Evolutionary conservation across 2,888 invertebrate species (phyloP).

Genomic region (Ypsolopha scabrella): DNA sequence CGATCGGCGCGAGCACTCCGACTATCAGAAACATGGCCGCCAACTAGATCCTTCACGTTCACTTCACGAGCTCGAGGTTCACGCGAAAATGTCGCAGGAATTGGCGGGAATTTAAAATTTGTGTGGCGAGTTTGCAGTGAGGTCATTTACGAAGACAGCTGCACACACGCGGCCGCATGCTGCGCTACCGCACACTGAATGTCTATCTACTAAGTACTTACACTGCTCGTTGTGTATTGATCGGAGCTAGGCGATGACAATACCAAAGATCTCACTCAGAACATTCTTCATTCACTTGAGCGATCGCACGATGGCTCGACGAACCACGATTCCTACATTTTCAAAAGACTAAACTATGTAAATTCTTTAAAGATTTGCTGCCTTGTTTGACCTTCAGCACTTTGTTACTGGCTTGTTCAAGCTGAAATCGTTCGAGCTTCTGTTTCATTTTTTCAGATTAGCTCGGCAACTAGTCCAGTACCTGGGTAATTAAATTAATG

Average conservation of each 20-base stretch:
- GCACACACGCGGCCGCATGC: slow-evolving; percentile 1
- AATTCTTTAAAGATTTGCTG: neutral
- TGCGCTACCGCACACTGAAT: slow-evolving; percentile 2
- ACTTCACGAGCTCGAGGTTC: neutral
- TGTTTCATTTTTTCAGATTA: too few relatives aligned
- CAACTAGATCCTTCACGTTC: neutral
- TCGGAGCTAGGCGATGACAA: neutral
- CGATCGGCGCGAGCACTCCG: slow-evolving; percentile 50
- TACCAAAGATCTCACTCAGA: too few relatives aligned
- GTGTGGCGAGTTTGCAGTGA: slow-evolving; percentile 11
- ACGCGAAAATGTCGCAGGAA: neutral
- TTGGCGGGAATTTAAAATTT: neutral
- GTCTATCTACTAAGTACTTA: neutral
- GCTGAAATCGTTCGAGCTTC: too few relatives aligned
- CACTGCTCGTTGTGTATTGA: neutral
- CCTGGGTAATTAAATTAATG: too few relatives aligned
- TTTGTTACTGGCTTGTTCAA: neutral
- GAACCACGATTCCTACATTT: too few relatives aligned
- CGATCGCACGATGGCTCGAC: too few relatives aligned
- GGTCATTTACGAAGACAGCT: neutral
- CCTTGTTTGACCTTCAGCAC: too few relatives aligned
- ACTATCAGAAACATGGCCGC: slow-evolving; percentile 9
- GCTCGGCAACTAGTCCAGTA: too few relatives aligned
- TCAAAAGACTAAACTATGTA: too few relatives aligned
- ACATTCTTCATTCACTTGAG: too few relatives aligned